phyloP scores from a whole-genome alignment of 1,140 invertebrate genomes.

The Drosophila persimilis region DNA sequence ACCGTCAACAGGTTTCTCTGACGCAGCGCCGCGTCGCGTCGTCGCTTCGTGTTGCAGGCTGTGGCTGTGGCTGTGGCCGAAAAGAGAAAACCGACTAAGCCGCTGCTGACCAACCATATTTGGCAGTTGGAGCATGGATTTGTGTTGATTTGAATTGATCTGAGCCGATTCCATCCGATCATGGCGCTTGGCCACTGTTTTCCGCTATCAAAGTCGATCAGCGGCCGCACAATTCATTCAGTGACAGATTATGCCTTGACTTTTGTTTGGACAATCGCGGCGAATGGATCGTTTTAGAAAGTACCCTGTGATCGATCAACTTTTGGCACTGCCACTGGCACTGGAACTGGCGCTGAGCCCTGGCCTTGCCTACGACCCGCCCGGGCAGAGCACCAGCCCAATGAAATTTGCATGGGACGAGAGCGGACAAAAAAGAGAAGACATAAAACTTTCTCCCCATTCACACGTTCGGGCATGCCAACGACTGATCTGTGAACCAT shows the following conservation, averaged over 20 bases:
- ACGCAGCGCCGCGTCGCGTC: too few species aligned
- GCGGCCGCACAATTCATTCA: conserved; percentile 59
- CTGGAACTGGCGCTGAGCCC: background rate
- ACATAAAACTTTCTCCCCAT: conserved; percentile 58
- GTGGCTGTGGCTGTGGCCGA: conserved; percentile 16
- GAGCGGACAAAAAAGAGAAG: conserved; percentile 21
- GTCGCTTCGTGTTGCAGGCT: conserved; percentile 2
- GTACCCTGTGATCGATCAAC: conserved; percentile 62
- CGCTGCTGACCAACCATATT: conserved; percentile 44
- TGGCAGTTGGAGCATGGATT: conserved; percentile 38
- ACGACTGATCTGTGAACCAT: conserved; percentile 5
- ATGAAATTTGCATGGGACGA: conserved; percentile 67
- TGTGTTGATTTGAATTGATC: conserved; percentile 59
- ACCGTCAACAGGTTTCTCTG: conserved; percentile 48
- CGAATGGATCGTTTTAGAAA: conserved; percentile 57
- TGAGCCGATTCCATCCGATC: conserved; percentile 17
- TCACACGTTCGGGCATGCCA: conserved; percentile 16
- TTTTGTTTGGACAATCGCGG: conserved; percentile 42
- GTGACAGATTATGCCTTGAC: conserved; percentile 76
- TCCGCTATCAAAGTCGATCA: conserved; percentile 64
- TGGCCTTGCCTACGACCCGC: background rate
- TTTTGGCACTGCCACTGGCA: conserved; percentile 51
- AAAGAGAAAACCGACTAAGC: conserved; percentile 57
- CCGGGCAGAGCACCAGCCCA: conserved; percentile 21
- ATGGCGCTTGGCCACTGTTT: conserved; percentile 52